Percentiles rank a stretch among this genome's conserved stretches.
Evolutionary conservation across 2,113 vertebrate species (phyloP).

Genomic region (Caracal caracal): DNA sequence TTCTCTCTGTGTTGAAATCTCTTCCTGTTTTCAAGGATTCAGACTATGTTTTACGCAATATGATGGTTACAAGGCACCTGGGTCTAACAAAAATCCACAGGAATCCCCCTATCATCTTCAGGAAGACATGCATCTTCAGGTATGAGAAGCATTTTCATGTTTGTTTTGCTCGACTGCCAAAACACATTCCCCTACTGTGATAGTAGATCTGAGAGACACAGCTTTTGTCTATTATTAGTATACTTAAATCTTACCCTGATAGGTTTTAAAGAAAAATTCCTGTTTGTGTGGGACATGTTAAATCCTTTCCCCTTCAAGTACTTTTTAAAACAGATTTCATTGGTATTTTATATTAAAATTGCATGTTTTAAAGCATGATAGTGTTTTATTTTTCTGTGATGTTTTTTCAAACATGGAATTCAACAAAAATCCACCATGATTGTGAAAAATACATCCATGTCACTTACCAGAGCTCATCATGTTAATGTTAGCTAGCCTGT

Average conservation of each 20-base stretch:
- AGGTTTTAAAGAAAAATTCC: neutral
- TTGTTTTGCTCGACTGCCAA: neutral
- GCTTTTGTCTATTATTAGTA: neutral
- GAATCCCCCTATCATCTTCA: conserved; percentile 74
- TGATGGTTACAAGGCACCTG: conserved; percentile 75
- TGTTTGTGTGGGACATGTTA: neutral
- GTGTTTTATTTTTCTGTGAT: conserved; percentile 37
- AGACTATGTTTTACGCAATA: conserved; percentile 81
- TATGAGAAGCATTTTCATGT: conserved; percentile 55
- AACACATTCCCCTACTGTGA: neutral
- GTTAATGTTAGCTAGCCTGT: neutral
- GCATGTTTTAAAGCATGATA: neutral
- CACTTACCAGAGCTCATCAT: conserved; percentile 12
- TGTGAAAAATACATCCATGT: neutral
- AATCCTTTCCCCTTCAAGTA: neutral
- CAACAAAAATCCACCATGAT: neutral
- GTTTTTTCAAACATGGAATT: conserved; percentile 34
- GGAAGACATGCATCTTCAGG: conserved; percentile 86
- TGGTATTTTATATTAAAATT: conserved; percentile 28
- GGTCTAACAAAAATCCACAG: conserved; percentile 81
- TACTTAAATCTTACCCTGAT: neutral
- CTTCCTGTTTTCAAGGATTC: conserved; percentile 77
- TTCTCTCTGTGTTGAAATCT: conserved; percentile 55
- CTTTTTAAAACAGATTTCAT: conserved; percentile 26
- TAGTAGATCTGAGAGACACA: neutral